These are phyloP conservation scores for Fregetta grallaria DNA, from an alignment of 2,113 vertebrate genomes.

Conservation along the genomic window DNA sequence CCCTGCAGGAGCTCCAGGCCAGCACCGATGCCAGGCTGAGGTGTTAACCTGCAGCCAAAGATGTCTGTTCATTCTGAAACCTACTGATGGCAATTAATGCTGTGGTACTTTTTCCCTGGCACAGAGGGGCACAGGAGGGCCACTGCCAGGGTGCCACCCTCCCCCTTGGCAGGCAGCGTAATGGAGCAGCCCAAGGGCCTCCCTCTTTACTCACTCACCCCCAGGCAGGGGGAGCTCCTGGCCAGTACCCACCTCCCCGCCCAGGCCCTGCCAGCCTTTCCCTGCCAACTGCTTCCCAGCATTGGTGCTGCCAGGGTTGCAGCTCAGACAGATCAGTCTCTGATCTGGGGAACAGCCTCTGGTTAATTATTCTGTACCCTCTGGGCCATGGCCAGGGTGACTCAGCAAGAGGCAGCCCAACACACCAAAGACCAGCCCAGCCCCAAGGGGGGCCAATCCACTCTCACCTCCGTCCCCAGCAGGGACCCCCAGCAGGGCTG, in stretches of 20 bases:
- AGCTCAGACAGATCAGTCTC: constrained; percentile 35
- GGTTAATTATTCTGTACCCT: constrained; percentile 24
- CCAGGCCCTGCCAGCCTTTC: neutral
- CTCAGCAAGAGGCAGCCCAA: constrained; percentile 36
- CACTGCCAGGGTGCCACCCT: neutral
- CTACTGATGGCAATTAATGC: neutral
- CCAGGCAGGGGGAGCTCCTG: neutral
- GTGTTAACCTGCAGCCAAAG: neutral
- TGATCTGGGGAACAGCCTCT: constrained; percentile 31
- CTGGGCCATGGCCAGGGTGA: constrained; percentile 45
- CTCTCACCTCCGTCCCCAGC: neutral
- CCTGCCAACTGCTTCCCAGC: constrained; percentile 19
- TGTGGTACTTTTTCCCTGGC: neutral
- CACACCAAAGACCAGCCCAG: neutral
- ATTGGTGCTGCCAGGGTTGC: neutral
- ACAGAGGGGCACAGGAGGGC: neutral
- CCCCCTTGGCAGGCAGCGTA: neutral
- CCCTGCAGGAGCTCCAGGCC: neutral
- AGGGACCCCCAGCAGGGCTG: neutral
- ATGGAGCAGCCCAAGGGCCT: neutral
- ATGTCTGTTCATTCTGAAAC: neutral
- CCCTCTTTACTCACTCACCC: neutral
- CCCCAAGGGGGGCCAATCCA: neutral
- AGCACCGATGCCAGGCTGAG: neutral
- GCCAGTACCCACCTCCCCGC: neutral